Base-by-base conservation (phyloP, 1,140 invertebrate species). In the Plectrocnemia conspersa region DNA sequence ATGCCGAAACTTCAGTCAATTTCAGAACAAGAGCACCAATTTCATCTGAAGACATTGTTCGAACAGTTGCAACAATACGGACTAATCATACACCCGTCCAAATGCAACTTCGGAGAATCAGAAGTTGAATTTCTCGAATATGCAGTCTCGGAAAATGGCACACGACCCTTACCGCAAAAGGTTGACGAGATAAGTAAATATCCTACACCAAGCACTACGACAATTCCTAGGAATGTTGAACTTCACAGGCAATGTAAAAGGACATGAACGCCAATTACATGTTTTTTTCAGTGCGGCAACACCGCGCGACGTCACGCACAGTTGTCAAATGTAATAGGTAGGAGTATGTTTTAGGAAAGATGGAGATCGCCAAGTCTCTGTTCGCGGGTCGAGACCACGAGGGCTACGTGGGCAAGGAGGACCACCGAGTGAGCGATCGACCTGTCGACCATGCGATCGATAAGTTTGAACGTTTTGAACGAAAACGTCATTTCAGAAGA, bases 291-390 rank as follows among this genome's bases (percentile, higher is more conserved):
- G n/a, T n/a, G n/a, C n/a, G n/a, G n/a, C n/a, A n/a, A n/a, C n/a
- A n/a, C n/a, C n/a, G n/a, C n/a, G n/a, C n/a, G n/a, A n/a, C n/a
- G n/a, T n/a, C n/a, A n/a, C n/a, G n/a, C n/a, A n/a, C n/a, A n/a
- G n/a, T n/a, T n/a, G n/a, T n/a, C n/a, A 32, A 32, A 32, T 9
- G n/a, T 32, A 32, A 32, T n/a, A 32, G n/a, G 27, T 9, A 32
- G 27, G 7, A 32, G 27, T n/a, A 32, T 9, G 11, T 33, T 35
- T 15, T 36, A 35, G 4, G 2, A 56, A 69, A 61, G 66, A 91
- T 91, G 89, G 88, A 92, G 71, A 79, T 91, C 63, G 89, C 89
- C 7, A 89, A 89, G 72, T 88, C 87, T 25, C 72, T 94, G 54
- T 94, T 94, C 75, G 87, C 85, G 57, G 79, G 81, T 33, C 80